Percentiles rank a stretch among this genome's conserved stretches.
phyloP scores from a whole-genome alignment of 2,888 invertebrate genomes.

The Epistrophe grossulariae region DNA sequence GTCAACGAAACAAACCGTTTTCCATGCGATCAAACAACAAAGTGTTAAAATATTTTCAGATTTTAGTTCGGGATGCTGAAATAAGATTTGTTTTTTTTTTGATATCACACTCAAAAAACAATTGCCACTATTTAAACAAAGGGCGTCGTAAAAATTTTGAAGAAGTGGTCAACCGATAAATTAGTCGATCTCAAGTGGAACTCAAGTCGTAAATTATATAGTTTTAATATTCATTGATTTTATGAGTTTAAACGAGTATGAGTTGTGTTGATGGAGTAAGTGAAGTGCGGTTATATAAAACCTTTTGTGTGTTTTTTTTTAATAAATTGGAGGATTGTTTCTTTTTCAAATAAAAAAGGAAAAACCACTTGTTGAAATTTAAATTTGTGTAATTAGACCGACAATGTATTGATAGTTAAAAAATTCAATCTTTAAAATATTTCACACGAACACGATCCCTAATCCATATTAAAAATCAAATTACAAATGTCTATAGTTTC shows the following conservation, averaged over 20 bases:
- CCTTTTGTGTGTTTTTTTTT: background rate
- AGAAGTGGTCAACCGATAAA: constrained; percentile 10
- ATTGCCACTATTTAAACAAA: background rate
- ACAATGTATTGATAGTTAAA: background rate
- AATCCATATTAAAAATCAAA: background rate
- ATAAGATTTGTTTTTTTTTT: background rate
- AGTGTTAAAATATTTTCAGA: background rate
- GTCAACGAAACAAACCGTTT: background rate
- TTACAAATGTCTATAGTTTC: too few relatives aligned
- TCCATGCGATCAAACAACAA: background rate
- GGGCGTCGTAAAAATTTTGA: background rate
- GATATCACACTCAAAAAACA: background rate
- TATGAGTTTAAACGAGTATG: background rate
- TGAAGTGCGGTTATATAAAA: background rate
- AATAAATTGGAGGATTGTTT: background rate
- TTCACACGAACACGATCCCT: background rate
- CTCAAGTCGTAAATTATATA: constrained; percentile 14
- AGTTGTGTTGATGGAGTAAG: background rate
- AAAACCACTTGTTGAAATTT: background rate
- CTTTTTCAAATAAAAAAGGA: background rate
- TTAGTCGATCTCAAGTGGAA: constrained; percentile 15
- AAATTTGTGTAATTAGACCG: background rate
- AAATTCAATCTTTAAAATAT: background rate
- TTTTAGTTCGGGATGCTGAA: background rate
- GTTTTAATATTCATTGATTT: background rate